Conservation (phyloP, 2,797 vertebrate genomes). For the Onychomys leucogaster region DNA sequence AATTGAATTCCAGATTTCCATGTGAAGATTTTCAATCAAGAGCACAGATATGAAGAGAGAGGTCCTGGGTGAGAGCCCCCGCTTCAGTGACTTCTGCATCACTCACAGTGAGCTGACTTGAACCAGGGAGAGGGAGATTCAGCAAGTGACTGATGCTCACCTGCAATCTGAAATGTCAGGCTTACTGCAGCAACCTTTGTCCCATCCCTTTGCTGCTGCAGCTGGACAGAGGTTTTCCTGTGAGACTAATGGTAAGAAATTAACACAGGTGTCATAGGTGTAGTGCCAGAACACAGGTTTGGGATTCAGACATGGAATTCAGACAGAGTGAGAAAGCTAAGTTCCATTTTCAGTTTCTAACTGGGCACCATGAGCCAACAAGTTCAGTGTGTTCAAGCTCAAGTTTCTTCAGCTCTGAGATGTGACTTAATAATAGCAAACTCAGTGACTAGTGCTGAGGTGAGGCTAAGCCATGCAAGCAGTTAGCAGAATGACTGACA, state of each 20-base stretch:
- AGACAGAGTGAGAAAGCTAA: neutral
- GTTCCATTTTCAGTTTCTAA: neutral
- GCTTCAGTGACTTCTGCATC: accelerated
- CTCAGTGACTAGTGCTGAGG: neutral
- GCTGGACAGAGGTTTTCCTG: too few species aligned
- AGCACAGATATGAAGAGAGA: neutral
- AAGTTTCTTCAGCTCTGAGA: neutral
- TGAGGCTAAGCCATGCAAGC: neutral
- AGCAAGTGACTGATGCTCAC: neutral
- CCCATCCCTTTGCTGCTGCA: neutral
- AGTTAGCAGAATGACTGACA: neutral
- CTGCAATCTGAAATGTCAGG: neutral
- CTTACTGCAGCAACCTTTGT: too few species aligned
- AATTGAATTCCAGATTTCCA: neutral
- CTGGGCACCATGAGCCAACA: neutral
- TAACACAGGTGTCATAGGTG: neutral
- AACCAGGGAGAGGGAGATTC: neutral
- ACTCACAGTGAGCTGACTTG: neutral
- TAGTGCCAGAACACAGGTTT: neutral
- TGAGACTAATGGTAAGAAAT: neutral
- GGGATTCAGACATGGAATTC: neutral
- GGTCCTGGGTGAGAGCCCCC: neutral
- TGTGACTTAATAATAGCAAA: neutral
- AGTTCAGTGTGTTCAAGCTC: neutral
- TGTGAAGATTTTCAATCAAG: neutral